phyloP scores from a whole-genome alignment of 2,888 invertebrate species.

The Escarpia spicata region DNA sequence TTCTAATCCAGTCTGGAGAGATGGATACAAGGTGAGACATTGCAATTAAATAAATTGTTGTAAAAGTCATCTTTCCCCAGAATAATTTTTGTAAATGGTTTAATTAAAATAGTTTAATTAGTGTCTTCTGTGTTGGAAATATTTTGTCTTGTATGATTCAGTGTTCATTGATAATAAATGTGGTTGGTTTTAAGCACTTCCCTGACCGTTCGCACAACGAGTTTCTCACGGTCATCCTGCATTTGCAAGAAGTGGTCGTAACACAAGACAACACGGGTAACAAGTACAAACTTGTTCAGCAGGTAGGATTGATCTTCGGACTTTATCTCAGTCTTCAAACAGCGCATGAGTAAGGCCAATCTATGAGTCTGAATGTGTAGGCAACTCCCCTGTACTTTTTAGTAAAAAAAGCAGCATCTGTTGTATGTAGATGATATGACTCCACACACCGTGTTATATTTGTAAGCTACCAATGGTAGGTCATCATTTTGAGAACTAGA shows the following conservation, averaged over 20 bases:
- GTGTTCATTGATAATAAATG: neutral
- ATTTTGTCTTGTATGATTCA: neutral
- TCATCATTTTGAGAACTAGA: neutral
- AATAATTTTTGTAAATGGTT: neutral
- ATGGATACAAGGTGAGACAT: slow-evolving; percentile 58
- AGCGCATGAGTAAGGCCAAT: neutral
- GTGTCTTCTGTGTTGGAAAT: neutral
- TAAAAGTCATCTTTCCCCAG: neutral
- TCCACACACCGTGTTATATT: neutral
- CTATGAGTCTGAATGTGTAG: neutral
- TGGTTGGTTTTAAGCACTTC: slow-evolving; percentile 53
- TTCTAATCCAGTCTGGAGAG: slow-evolving; percentile 59
- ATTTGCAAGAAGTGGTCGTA: slow-evolving; percentile 61
- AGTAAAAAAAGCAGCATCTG: too few species aligned
- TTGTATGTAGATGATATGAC: too few species aligned
- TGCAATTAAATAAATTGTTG: neutral
- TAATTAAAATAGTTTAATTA: neutral
- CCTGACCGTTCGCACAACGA: slow-evolving; percentile 55
- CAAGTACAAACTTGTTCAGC: slow-evolving; percentile 61
- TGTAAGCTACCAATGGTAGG: neutral
- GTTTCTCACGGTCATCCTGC: slow-evolving; percentile 57
- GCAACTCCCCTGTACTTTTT: neutral
- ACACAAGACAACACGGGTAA: slow-evolving; percentile 56
- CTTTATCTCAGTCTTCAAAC: neutral
- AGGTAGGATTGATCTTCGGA: slow-evolving; percentile 47